These are phyloP conservation scores for Microcebus lehilahytsara DNA, from an alignment of 2,113 vertebrate genomes.

Conservation along the genomic window DNA sequence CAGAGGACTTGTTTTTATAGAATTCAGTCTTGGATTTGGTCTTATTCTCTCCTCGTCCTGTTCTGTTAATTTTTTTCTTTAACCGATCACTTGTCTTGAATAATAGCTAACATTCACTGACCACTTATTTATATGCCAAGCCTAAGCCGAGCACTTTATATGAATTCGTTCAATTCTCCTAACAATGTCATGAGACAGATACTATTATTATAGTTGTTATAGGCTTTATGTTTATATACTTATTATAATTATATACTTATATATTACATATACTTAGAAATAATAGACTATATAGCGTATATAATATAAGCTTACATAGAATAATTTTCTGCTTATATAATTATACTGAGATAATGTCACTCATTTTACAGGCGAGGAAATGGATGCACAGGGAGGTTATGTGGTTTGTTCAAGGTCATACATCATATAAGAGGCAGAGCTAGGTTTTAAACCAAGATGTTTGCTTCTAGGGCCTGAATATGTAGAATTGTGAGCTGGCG, in stretches of 20 bases:
- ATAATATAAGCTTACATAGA: neutral
- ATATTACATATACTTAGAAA: neutral
- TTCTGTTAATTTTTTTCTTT: neutral
- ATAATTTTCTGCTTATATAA: neutral
- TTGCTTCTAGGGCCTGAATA: neutral
- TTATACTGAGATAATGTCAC: neutral
- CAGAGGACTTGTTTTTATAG: neutral
- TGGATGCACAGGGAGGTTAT: neutral
- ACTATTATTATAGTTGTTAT: neutral
- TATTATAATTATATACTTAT: neutral
- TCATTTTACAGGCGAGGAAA: neutral
- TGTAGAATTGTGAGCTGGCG: neutral
- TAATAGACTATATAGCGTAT: neutral
- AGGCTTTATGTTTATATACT: neutral
- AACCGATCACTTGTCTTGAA: constrained; percentile 13
- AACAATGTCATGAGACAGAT: neutral
- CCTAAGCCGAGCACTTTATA: neutral
- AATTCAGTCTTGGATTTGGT: neutral
- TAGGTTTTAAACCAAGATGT: neutral
- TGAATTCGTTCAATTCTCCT: constrained; percentile 9
- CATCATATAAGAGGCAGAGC: neutral
- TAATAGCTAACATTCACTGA: neutral
- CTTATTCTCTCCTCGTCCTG: constrained; percentile 14
- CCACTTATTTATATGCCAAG: neutral
- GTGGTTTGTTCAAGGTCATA: neutral